A percentile compares a stretch with the other conserved stretches of the same genome.
These are phyloP conservation scores for Lophura nycthemera DNA, from an alignment of 2,113 vertebrate species.

Conservation along the genomic window DNA sequence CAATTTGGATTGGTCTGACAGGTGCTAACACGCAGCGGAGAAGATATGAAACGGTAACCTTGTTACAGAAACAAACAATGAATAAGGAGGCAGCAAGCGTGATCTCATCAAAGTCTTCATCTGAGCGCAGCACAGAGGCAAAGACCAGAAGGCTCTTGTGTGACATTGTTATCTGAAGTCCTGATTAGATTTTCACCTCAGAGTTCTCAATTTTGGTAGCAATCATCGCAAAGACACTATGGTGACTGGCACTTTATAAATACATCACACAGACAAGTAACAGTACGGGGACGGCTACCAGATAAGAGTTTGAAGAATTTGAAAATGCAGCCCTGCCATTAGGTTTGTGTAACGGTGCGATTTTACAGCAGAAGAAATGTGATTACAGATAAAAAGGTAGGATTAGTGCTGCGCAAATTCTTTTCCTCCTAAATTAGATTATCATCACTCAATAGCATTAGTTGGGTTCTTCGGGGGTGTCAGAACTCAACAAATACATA, in stretches of 20 bases:
- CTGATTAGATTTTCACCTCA: constrained; percentile 72
- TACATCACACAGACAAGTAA: constrained; percentile 55
- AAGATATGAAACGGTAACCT: constrained; percentile 38
- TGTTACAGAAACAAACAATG: constrained; percentile 58
- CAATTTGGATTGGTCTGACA: constrained; percentile 17
- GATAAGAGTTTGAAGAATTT: constrained; percentile 45
- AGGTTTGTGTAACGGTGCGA: constrained; percentile 25
- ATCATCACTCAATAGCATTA: not conserved
- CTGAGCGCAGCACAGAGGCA: constrained; percentile 14
- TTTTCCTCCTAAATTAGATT: constrained; percentile 44
- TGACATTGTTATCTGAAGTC: constrained; percentile 67
- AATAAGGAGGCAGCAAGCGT: constrained; percentile 9
- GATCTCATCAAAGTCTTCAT: constrained; percentile 62
- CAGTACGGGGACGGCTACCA: constrained; percentile 28
- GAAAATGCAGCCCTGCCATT: constrained; percentile 65
- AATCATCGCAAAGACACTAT: constrained; percentile 54
- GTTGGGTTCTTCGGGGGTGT: not conserved
- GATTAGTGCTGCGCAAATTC: constrained; percentile 46
- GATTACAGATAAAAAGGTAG: constrained; percentile 54
- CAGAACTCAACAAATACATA: constrained; percentile 12
- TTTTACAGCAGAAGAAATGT: constrained; percentile 11
- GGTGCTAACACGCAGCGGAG: not conserved
- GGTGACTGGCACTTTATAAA: constrained; percentile 64
- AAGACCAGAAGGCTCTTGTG: constrained; percentile 56
- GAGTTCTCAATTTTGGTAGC: constrained; percentile 73